These are phyloP conservation scores for Ataeniobius toweri DNA, from an alignment of 2,797 vertebrate genomes.

Conservation along the genomic window DNA sequence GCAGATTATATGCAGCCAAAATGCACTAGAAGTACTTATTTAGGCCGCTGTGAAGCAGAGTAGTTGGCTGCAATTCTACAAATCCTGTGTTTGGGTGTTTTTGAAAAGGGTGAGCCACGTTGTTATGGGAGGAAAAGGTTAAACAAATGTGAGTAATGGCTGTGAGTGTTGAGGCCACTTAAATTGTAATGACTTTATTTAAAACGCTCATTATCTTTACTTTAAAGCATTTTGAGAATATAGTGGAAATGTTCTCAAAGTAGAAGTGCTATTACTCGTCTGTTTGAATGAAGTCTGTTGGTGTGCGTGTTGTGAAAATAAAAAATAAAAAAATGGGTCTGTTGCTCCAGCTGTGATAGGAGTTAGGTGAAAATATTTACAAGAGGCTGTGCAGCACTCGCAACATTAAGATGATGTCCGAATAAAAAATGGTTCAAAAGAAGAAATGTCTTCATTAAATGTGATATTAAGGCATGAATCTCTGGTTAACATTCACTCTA, in stretches of 20 bases:
- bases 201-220: slow-evolving; percentile 54
- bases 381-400: slow-evolving; percentile 64
- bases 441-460: slow-evolving; percentile 65
- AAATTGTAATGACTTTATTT: slow-evolving; percentile 72
- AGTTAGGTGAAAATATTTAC: slow-evolving; percentile 60
- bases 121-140: slow-evolving; percentile 29
- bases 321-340: slow-evolving; percentile 31
- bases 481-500: slow-evolving; percentile 75
- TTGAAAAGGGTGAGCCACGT: slow-evolving; percentile 55
- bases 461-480: slow-evolving; percentile 78
- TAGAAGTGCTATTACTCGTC: slow-evolving; percentile 80
- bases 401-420: slow-evolving; percentile 68
- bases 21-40: slow-evolving; percentile 54
- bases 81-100: slow-evolving; percentile 40
- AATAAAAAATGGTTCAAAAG: slow-evolving; percentile 48
- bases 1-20: slow-evolving; percentile 51
- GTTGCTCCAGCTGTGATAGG: slow-evolving; percentile 63
- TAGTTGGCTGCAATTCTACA: slow-evolving; percentile 43
- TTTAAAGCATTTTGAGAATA: slow-evolving; percentile 62
- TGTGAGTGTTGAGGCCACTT: slow-evolving; percentile 61
- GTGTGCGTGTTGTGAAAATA: slow-evolving; percentile 51
- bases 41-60: slow-evolving; percentile 70
- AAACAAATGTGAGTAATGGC: slow-evolving; percentile 48
- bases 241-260: slow-evolving; percentile 56
- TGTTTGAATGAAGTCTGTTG: slow-evolving; percentile 69